Evolutionary conservation across 2,797 vertebrate species (phyloP), one percentile per base, ranked within the genome.

Genomic region (Leptodactylus fallax): DNA sequence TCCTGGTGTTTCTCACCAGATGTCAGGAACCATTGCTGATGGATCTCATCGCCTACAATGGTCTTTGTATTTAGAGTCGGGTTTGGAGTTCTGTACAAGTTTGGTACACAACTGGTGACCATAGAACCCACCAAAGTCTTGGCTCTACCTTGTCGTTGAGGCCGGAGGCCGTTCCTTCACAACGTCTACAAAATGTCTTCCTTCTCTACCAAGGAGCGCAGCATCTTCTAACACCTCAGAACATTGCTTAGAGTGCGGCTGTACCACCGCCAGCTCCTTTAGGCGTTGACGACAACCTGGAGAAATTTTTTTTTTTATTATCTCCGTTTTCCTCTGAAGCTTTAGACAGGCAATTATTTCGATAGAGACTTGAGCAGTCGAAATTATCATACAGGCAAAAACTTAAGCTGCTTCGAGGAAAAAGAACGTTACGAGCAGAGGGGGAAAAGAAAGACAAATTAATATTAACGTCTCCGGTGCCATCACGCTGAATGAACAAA

Each of bases 321-420:
- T 36, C 36, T 36, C 36, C 36, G 36, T 36, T 81, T 71, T 58
- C 65, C n/a, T 83, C 56, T 83, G 81, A 71, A 83, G 65, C 65
- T 71, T 6, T 45, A 79, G 78, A 21, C 55, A 58, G 67, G 23
- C 69, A 56, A 83, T 72, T 55, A 74, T 72, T 83, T 83, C 51
- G 14, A 71, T 53, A 83, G n/a, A 71, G 81, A 71, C 23, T 27
- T 4, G 19, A 81, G 45, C 45, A 83, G 65, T 83, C 9, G 58
- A 47, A 83, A 83, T 83, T 21, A 74, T 74, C 27, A 27, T 71
- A 83, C 51, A 36, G n/a, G 61, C 67, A 74, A 83, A 74, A 72
- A 45, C 51, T 14, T 58, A 27, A 83, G 49, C 67, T 14, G 51
- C 79, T 47, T 36, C 11, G 7, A 14, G 25, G 9, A 27, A 36